Evolutionary conservation across 2,888 invertebrate genomes (phyloP).

Genomic region (Rhaphigaster nebulosa): DNA sequence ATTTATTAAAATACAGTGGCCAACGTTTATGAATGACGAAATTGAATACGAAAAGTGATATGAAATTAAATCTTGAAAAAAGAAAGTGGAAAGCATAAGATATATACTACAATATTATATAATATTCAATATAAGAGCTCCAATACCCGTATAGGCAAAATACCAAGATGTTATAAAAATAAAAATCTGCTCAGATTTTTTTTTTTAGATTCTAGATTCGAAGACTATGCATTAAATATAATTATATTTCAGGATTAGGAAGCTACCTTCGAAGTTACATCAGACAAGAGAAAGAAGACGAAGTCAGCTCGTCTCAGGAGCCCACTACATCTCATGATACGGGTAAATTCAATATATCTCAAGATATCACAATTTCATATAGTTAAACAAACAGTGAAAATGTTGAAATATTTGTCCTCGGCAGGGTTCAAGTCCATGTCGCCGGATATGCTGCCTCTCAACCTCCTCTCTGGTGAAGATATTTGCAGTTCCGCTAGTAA

Average conservation of each 20-base stretch:
- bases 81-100: too few relatives aligned
- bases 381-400: neutral
- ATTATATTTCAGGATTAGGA: slow-evolving; percentile 38
- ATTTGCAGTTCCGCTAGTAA: slow-evolving; percentile 76
- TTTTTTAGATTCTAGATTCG: too few relatives aligned
- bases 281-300: slow-evolving; percentile 59
- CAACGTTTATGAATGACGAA: too few relatives aligned
- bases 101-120: too few relatives aligned
- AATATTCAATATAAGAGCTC: too few relatives aligned
- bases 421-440: neutral
- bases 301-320: slow-evolving; percentile 56
- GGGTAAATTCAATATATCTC: neutral
- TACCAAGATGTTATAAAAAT: too few relatives aligned
- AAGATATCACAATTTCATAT: neutral
- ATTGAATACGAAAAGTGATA: too few relatives aligned
- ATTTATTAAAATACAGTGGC: too few relatives aligned
- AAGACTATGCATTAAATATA: neutral
- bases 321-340: slow-evolving; percentile 42
- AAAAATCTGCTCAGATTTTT: too few relatives aligned
- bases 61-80: too few relatives aligned
- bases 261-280: slow-evolving; percentile 47
- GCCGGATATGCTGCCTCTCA: slow-evolving; percentile 15
- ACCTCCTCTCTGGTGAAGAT: slow-evolving; percentile 69
- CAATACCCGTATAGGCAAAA: too few relatives aligned
- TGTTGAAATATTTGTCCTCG: neutral